These are phyloP conservation scores for Hirundo rustica DNA, from an alignment of 2,797 vertebrate species.

Conservation along the genomic window DNA sequence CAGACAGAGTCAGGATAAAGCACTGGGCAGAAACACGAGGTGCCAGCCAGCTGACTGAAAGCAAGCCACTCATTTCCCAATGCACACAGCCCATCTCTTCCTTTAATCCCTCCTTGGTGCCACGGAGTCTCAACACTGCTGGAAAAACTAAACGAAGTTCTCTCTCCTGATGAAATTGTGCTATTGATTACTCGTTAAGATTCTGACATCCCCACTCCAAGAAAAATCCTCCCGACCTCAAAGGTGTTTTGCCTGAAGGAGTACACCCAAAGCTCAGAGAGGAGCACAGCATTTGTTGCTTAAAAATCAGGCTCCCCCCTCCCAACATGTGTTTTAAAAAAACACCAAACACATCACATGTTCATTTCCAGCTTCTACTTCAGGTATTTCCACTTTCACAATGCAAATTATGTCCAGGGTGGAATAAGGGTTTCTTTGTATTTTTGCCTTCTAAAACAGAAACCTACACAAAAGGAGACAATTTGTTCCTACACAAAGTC, in stretches of 20 bases:
- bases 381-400: constrained; percentile 29
- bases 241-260: background rate
- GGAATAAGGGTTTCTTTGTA: background rate
- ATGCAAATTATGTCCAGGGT: background rate
- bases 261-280: background rate
- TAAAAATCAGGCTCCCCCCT: background rate
- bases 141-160: background rate
- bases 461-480: constrained; percentile 23
- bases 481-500: constrained; percentile 25
- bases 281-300: background rate
- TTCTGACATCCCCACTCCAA: background rate
- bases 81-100: background rate
- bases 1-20: background rate
- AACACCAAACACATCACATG: background rate
- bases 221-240: background rate
- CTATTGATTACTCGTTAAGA: background rate
- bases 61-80: background rate
- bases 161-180: background rate
- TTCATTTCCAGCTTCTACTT: constrained; percentile 21
- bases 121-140: background rate
- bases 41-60: background rate
- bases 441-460: constrained; percentile 32
- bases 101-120: background rate
- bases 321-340: background rate
- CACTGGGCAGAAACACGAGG: background rate